Percentiles rank a stretch among this genome's conserved stretches.
phyloP scores from a whole-genome alignment of 2,888 invertebrate species.

The Leucania comma region DNA sequence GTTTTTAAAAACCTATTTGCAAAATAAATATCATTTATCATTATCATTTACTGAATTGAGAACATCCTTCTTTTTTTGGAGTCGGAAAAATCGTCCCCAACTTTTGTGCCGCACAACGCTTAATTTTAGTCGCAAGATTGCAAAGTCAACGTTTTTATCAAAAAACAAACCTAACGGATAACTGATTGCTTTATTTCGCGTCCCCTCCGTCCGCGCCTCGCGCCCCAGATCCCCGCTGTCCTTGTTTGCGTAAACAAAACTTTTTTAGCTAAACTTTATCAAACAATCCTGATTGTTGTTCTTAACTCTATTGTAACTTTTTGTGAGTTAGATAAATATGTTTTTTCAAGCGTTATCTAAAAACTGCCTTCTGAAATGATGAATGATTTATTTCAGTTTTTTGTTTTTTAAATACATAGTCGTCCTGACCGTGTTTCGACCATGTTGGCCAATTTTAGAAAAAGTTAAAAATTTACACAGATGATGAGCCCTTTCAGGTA shows the following conservation, averaged over 20 bases:
- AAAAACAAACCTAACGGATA: conserved; percentile 79
- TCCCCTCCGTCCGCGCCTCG: conserved; percentile 20
- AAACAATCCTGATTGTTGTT: conserved; percentile 65
- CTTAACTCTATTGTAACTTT: conserved; percentile 61
- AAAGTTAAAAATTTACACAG: too few relatives aligned
- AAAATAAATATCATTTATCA: too few relatives aligned
- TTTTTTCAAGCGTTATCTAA: conserved; percentile 43
- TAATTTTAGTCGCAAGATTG: conserved; percentile 73
- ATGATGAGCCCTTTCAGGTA: too few relatives aligned
- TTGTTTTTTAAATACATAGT: conserved; percentile 1
- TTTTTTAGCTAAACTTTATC: conserved; percentile 65
- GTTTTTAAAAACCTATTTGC: too few relatives aligned
- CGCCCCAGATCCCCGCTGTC: conserved; percentile 54
- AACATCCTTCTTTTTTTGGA: too few relatives aligned
- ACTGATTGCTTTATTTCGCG: conserved; percentile 80
- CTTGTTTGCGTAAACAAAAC: conserved; percentile 72
- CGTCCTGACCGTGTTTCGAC: not conserved
- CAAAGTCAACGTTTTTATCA: conserved; percentile 78
- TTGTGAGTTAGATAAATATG: conserved; percentile 59
- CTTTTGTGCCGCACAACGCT: conserved; percentile 55
- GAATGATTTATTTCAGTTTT: conserved; percentile 32
- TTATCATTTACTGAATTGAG: too few relatives aligned
- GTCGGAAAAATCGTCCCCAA: conserved; percentile 25
- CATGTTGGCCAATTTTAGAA: too few relatives aligned
- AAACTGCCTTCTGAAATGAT: conserved; percentile 17